Conservation (phyloP, 2,113 vertebrate genomes). For the Malurus cyaneus region DNA sequence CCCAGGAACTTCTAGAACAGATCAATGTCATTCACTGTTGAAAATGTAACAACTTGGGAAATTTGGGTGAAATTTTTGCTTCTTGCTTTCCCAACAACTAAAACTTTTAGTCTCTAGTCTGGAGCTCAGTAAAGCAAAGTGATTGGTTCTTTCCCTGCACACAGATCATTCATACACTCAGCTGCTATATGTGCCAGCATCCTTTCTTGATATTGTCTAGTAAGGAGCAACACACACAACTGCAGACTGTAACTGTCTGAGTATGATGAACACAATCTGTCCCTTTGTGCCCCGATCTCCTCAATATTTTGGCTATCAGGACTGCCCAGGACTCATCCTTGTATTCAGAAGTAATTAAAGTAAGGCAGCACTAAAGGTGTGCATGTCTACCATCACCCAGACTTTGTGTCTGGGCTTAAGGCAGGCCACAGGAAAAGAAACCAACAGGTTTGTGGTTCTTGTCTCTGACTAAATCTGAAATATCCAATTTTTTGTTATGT, state of each 20-base stretch:
- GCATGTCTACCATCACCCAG: neutral
- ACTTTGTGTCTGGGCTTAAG: neutral
- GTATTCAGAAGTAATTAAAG: neutral
- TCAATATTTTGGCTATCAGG: neutral
- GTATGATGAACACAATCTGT: neutral
- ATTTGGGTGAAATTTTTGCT: neutral
- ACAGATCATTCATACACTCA: neutral
- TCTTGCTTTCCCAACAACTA: neutral
- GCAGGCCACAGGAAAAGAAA: neutral
- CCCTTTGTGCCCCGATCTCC: neutral
- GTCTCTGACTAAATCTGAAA: neutral
- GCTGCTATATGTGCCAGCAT: rapidly evolving
- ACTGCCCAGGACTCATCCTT: neutral
- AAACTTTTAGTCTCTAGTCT: neutral
- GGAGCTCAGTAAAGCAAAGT: neutral
- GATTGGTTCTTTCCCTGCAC: neutral
- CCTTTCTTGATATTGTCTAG: neutral
- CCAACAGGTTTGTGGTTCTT: neutral
- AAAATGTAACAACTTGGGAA: neutral
- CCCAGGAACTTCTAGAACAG: neutral
- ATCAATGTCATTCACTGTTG: neutral
- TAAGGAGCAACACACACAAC: neutral
- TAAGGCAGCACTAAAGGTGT: neutral
- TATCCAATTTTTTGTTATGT: neutral
- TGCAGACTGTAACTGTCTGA: neutral